Percentiles rank a stretch among this genome's conserved stretches.
Evolutionary conservation across 2,113 vertebrate species (phyloP).

Genomic region (Microtus pennsylvanicus): DNA sequence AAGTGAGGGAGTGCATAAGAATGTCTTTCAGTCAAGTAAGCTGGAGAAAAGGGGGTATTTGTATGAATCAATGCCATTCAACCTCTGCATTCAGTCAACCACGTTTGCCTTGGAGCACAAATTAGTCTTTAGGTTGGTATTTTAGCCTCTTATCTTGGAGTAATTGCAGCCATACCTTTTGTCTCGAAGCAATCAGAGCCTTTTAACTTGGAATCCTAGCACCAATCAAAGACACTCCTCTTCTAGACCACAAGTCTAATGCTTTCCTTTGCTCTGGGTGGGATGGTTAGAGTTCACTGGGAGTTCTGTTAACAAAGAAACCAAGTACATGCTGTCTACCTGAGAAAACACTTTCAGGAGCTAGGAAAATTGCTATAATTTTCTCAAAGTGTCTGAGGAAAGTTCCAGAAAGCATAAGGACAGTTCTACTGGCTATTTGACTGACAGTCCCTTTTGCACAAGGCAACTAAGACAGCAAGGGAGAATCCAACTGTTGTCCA

Average conservation of each 20-base stretch:
- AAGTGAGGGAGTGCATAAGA: neutral
- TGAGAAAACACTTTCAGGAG: neutral
- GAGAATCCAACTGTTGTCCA: neutral
- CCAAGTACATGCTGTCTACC: neutral
- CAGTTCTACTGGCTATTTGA: neutral
- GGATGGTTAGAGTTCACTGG: neutral
- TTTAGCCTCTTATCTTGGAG: neutral
- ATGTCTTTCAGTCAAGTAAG: neutral
- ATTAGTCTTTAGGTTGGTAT: neutral
- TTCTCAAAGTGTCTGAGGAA: neutral
- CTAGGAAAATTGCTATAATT: neutral
- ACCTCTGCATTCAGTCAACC: neutral
- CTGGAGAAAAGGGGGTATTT: neutral
- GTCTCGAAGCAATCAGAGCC: neutral
- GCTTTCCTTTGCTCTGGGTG: neutral
- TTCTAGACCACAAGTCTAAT: no score
- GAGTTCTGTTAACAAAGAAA: neutral
- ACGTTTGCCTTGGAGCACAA: neutral
- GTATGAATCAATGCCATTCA: neutral
- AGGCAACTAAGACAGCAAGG: neutral
- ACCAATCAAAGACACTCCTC: neutral
- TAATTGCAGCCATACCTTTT: neutral
- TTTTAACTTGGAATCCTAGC: neutral
- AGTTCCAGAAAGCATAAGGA: neutral
- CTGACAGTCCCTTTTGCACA: neutral